Conservation (phyloP, 2,113 vertebrate species). For the Pseudorectes ferrugineus region DNA sequence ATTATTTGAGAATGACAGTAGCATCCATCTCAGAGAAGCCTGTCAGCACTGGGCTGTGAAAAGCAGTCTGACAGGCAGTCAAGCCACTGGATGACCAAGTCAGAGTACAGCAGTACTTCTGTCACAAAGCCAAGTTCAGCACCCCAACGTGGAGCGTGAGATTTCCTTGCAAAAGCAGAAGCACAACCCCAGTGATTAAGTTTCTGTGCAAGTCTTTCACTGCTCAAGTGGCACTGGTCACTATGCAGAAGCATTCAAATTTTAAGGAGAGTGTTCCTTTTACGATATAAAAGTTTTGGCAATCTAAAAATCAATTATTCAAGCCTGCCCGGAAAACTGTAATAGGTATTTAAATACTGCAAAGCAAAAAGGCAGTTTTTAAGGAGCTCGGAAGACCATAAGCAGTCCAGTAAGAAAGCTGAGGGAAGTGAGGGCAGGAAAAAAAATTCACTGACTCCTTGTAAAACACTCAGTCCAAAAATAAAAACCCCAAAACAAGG, state of each 20-base stretch:
- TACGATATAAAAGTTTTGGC: constrained; percentile 76
- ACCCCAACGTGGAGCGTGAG: background rate
- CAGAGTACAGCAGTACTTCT: background rate
- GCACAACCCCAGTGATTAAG: background rate
- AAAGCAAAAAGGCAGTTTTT: constrained; percentile 70
- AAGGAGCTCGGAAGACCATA: constrained; percentile 65
- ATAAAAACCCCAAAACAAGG: background rate
- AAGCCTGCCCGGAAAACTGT: constrained; percentile 68
- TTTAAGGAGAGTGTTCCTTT: constrained; percentile 35
- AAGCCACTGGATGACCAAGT: background rate
- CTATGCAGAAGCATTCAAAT: constrained; percentile 75
- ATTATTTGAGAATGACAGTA: background rate
- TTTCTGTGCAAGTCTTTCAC: constrained; percentile 67
- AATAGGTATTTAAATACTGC: constrained; percentile 66
- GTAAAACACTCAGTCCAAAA: constrained; percentile 41
- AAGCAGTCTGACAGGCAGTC: background rate
- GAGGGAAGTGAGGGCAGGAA: background rate
- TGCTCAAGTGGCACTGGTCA: constrained; percentile 74
- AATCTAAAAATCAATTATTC: constrained; percentile 72
- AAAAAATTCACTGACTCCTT: constrained; percentile 32
- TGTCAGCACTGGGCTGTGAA: background rate
- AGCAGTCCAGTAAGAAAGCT: constrained; percentile 63
- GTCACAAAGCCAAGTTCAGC: background rate
- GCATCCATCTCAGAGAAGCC: background rate
- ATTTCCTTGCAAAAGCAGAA: constrained; percentile 18